Base-by-base conservation (phyloP, 2,113 vertebrate species). In the Conger conger region DNA sequence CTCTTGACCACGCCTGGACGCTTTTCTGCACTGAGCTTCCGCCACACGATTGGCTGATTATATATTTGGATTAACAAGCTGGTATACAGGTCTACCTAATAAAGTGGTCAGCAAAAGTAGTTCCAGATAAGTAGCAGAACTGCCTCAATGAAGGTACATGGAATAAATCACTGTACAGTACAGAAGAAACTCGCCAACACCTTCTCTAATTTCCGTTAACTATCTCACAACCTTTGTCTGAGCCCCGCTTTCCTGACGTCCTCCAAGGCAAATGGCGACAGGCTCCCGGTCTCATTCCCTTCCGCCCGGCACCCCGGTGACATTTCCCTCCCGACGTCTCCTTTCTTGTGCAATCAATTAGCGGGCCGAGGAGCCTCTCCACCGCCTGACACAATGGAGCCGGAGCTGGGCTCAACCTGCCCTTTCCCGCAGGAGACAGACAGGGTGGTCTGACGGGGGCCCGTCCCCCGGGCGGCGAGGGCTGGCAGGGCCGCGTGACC, bases 261-360 rank as follows among this genome's bases (percentile, higher is more conserved):
- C 23, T 63, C 23, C 20, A 2, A 17, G 57, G 57, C 20, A 23
- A 3, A 27, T 63, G 23, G 3, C 57, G 57, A 63, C 18, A 63
- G 57, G 18, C 57, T 27, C 20, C 57, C 57, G 57, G 57, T 63
- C 57, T 63, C 57, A 27, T 63, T 27, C 18, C 8, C 18, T 11
- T 27, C 57, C 18, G 4, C 57, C 37, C 45, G 17, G 9, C 18
- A 38, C 30, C 76, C 37, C 23, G 0, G 18, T 83, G 82, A 83
- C 82, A 86, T 83, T 86, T 83, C 86, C 20, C 57, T 16, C 35
- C 73, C 42, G 57, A 83, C 63, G 37, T 45, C 40, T 63, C 73
- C 77, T 83, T 79, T 80, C 85, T 80, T 53, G 53, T 42, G 76
- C 45, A 63, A 50, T 86, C 82, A 45, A 63, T 73, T 68, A 80